A percentile compares a stretch with the other conserved stretches of the same genome.
Evolutionary conservation across 2,888 invertebrate genomes (phyloP).

Genomic region (Eupithecia abbreviata): DNA sequence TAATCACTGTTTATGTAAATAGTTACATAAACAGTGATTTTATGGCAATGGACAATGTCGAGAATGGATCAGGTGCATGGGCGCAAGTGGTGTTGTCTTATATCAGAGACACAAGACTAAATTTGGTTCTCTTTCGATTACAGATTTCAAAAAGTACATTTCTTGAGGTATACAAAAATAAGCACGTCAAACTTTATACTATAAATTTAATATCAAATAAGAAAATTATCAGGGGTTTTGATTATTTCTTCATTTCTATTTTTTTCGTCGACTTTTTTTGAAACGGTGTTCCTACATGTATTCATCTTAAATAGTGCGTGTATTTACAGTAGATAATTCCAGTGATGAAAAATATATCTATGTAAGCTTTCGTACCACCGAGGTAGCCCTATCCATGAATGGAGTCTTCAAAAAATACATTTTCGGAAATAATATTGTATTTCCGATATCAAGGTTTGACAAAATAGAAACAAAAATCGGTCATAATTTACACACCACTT

Average conservation of each 20-base stretch:
- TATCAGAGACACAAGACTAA: background rate
- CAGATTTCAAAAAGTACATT: too few species aligned
- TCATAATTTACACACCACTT: background rate
- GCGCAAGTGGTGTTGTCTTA: background rate
- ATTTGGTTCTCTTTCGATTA: background rate
- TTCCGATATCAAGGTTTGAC: background rate
- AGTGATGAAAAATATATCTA: too few species aligned
- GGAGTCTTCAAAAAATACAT: background rate
- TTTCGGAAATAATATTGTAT: background rate
- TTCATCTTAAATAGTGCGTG: too few species aligned
- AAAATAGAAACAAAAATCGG: background rate
- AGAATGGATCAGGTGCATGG: background rate
- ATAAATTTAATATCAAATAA: too few species aligned
- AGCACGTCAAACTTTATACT: too few species aligned
- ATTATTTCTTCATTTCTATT: too few species aligned
- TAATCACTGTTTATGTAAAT: too few species aligned
- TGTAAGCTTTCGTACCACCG: too few species aligned
- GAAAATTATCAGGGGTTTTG: too few species aligned
- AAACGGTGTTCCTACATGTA: background rate
- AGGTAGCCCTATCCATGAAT: too few species aligned
- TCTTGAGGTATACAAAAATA: too few species aligned
- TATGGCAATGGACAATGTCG: background rate
- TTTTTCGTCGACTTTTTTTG: background rate
- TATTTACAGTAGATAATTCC: too few species aligned
- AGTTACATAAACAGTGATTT: background rate